Evolutionary conservation across 92 coral and sea anemone genomes (phyloP).

Genomic region (Blastomussa wellsi): DNA sequence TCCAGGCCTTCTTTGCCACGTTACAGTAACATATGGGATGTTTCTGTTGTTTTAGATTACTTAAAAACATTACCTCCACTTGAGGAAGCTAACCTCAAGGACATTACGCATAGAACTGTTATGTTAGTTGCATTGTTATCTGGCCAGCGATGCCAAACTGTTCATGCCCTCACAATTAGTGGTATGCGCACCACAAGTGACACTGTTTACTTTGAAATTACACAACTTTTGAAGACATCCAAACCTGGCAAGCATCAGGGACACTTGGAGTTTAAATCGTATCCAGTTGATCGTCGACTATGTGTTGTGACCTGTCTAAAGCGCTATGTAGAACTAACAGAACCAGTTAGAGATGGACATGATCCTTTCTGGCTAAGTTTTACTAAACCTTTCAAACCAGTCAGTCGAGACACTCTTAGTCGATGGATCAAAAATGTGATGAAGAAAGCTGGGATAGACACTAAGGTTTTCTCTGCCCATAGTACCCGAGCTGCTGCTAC

Average conservation of each 20-base stretch:
- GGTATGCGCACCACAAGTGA: too few species aligned
- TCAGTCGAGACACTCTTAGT: constrained; percentile 10
- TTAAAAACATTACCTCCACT: constrained; percentile 10
- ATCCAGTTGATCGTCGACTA: constrained; percentile 21
- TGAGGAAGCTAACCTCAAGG: constrained; percentile 20
- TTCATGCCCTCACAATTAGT: too few species aligned
- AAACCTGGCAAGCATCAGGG: constrained; percentile 45
- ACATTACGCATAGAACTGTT: constrained; percentile 14
- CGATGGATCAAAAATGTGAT: too few species aligned
- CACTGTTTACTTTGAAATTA: constrained; percentile 31
- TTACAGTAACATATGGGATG: too few species aligned
- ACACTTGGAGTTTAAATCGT: constrained; percentile 21
- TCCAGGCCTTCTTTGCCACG: too few species aligned
- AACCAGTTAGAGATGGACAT: constrained; percentile 6
- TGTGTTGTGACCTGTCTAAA: constrained; percentile 19
- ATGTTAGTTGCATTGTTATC: constrained; percentile 25
- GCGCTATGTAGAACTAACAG: constrained; percentile 24
- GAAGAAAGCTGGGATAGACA: background rate
- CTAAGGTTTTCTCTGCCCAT: background rate
- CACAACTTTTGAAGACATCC: constrained; percentile 23
- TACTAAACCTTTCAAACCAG: constrained; percentile 33
- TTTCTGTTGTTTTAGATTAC: constrained; percentile 23
- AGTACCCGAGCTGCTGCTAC: constrained; percentile 12
- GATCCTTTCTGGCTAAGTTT: constrained; percentile 26
- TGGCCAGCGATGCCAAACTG: too few species aligned